A percentile compares a stretch with the other conserved stretches of the same genome.
phyloP scores from a whole-genome alignment of 2,888 invertebrate species.

The Drosophila emarginata region DNA sequence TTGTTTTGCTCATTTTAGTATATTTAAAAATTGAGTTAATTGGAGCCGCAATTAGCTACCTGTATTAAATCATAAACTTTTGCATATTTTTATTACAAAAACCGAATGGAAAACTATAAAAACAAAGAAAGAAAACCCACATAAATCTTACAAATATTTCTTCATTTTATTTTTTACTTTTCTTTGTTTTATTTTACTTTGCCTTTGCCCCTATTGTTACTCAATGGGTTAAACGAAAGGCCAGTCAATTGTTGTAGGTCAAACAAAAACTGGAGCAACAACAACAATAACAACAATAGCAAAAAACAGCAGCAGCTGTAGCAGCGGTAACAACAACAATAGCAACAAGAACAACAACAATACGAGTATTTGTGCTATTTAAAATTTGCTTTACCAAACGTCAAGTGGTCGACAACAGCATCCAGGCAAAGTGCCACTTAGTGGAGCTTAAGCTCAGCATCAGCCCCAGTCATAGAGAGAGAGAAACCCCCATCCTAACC shows the following conservation, averaged over 20 bases:
- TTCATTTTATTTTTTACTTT: not conserved
- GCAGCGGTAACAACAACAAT: constrained; percentile 13
- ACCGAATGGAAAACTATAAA: not conserved
- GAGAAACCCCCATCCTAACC: constrained; percentile 11
- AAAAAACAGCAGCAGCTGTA: constrained; percentile 28
- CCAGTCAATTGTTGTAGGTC: constrained; percentile 65
- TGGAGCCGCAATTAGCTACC: not conserved
- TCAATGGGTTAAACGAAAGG: constrained; percentile 50
- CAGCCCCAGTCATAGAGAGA: not conserved
- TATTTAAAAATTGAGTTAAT: too few species aligned
- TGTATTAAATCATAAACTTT: not conserved
- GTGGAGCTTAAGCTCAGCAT: constrained; percentile 56
- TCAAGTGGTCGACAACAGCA: constrained; percentile 69
- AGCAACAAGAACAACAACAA: constrained; percentile 35
- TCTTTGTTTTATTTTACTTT: not conserved
- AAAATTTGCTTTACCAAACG: constrained; percentile 67
- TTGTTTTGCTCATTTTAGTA: too few species aligned
- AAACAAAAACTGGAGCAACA: constrained; percentile 65
- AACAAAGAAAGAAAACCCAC: not conserved
- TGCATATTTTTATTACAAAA: not conserved
- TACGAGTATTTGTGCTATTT: constrained; percentile 69
- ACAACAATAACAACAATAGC: constrained; percentile 20
- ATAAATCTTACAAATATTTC: not conserved
- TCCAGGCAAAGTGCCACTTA: constrained; percentile 65
- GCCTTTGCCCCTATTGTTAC: constrained; percentile 1